Evolutionary conservation across 2,113 vertebrate species (phyloP), one percentile per base, ranked within the genome.

Genomic region (Butorides virescens): DNA sequence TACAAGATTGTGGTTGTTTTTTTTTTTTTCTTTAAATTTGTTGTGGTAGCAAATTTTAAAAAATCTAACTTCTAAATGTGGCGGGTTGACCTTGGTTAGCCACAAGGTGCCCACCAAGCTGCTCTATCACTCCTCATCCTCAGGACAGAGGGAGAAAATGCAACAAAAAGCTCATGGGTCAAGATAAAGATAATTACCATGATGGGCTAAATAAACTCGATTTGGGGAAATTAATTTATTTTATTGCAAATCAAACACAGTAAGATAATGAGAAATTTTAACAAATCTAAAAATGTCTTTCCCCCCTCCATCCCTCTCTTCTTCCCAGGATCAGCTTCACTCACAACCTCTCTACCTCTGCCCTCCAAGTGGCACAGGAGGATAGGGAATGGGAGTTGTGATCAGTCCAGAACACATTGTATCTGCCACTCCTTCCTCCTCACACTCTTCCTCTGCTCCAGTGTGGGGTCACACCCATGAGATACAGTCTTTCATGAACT

Each of bases 401-500:
- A 11, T 58, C 11, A 46, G 22, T 83, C 27, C 17, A 56, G 7
- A 44, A 44, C 4, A 1, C 0, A 0, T 37, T 29, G 22, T 52
- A 26, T 44, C 29, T 76, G 39, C 9, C 1, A 2, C 19, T 68
- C 13, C 47, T 68, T 53, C 37, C 18, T 68, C 19, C 36, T 59
- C 42, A 66, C 26, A 15, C 9, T 39, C 29, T 47, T 86, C 37
- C 23, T n/a, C 18, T n/a, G 32, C 26, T 52, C 29, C 32, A 32
- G 6, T 1, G 1, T 29, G 53, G 27, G 4, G 10, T 44, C 6
- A 4, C 21, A 67, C 12, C 12, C 6, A 46, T 1, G 3, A 50
- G 23, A 46, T 18, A 46, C 22, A 52, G 34, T 29, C 13, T 39
- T 90, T n/a, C 30, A 53, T 47, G 5, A 53, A 68, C 7, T 53